phyloP scores from a whole-genome alignment of 2,888 invertebrate genomes.

The Mayetiola destructor region DNA sequence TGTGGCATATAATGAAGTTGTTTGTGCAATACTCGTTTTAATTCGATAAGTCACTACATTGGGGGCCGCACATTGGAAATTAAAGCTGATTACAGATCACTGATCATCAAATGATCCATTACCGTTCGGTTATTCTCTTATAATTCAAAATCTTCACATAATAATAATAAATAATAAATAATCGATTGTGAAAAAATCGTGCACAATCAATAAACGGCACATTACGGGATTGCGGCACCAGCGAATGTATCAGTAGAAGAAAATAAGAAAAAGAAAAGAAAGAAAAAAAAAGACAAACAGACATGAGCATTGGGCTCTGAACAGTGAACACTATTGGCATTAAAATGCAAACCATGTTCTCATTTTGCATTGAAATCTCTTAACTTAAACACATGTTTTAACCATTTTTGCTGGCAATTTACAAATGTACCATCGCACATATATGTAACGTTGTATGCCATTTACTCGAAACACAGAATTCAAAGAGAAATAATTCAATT shows the following conservation, averaged over 20 bases:
- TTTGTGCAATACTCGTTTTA: neutral
- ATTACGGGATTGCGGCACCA: neutral
- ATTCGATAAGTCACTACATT: neutral
- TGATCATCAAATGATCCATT: no score
- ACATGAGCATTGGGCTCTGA: neutral
- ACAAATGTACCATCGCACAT: no score
- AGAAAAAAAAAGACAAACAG: no score
- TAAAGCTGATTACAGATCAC: no score
- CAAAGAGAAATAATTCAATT: no score
- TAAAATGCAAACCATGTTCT: slow-evolving; percentile 4
- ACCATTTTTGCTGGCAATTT: slow-evolving; percentile 9
- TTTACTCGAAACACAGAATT: no score
- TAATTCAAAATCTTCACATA: no score
- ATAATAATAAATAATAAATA: no score
- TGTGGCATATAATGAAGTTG: neutral
- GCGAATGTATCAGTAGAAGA: no score
- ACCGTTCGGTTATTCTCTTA: no score
- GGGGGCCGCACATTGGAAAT: neutral
- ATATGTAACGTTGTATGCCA: no score
- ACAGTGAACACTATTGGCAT: neutral
- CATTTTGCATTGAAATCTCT: neutral
- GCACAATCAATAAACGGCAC: neutral
- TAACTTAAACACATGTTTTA: slow-evolving; percentile 10
- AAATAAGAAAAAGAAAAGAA: no score
- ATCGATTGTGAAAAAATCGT: neutral